Base-by-base conservation (phyloP, 2,797 vertebrate species). In the Eulemur albifrons region DNA sequence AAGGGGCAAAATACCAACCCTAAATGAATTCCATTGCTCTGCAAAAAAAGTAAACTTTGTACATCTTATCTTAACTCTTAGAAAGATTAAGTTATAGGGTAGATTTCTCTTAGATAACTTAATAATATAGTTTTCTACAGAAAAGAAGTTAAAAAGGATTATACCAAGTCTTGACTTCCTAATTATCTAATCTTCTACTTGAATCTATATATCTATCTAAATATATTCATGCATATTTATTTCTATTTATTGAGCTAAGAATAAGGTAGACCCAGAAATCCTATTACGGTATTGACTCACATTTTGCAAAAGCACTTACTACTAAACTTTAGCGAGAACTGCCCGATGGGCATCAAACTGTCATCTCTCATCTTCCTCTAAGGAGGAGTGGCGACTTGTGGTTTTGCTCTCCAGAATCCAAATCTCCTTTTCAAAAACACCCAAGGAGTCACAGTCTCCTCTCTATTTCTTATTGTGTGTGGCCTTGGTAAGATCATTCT, bases 31-130 rank as follows among this genome's bases (percentile, higher is more conserved):
- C 38, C 57, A 57, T 25, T 54, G 7, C 4, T 69, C 43, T 70
- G 3, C 35, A n/a, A 40, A 32, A 70, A 79, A 80, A 25, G 15
- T 13, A 35, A 72, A 88, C 12, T 2, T 30, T 50, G 25, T 48
- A 38, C 3, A 70, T 81, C 75, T 80, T 92, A 95, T 81, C 76
- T 85, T 93, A 95, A 93, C 6, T 38, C 43, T n/a, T 81, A 27
- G 57, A 88, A 54, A 83, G 77, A 80, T 61, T 67, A 82, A 72
- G 40, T 15, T 79, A 69, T 38, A 80, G 5, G 2, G 3, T 48
- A 88, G 7, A 40, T 88, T 63, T 80, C 25, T 88, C 43, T 65
- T 73, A 57, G 40, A 81, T 75, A 50, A 61, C 10, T 77, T 75
- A 77, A 54, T 61, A 59, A 50, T 14, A 73, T 10, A 77, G 30